Evolutionary conservation across 2,113 vertebrate genomes (phyloP), one percentile per base, ranked within the genome.

Genomic region (Coreoperca whiteheadi): DNA sequence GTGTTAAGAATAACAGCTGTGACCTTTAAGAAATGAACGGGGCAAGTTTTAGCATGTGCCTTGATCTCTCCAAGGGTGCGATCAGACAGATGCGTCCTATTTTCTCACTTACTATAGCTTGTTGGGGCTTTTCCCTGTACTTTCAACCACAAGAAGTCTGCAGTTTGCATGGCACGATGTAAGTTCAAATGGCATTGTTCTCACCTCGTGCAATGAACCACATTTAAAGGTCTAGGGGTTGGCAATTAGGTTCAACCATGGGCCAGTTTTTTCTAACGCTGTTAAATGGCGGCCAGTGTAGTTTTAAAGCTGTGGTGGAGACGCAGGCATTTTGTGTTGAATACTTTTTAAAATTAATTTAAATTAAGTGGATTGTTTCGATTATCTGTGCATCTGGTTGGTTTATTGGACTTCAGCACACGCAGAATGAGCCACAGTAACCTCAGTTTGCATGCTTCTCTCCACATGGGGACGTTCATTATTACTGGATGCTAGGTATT

Each of bases 21-120:
- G 59, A 63, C 4, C 21, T 78, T 61, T 80, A 0, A 63, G 30
- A 77, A 84, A 82, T 2, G 65, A 74, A 5, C 9, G 57, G 43
- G 43, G 53, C 79, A 60, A 0, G 84, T 87, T 72, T 61, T 50
- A 67, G 39, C 68, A n/a, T 37, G 66, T 56, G 50, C 16, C 6
- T 21, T 8, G 4, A 67, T 65, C 48, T 56, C 16, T 63, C n/a
- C 1, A 20, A 46, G 2, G 16, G 39, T 59, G 70, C 2, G 28
- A 53, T 54, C 43, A 50, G n/a, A 61, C 46, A 7, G 10, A 77
- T 60, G 11, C 54, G 16, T 73, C 23, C 23, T 21, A n/a, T n/a
- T n/a, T n/a, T n/a, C n/a, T n/a, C n/a, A n/a, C n/a, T n/a, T n/a
- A n/a, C n/a, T n/a, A n/a, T n/a, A n/a, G n/a, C n/a, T n/a, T n/a